Evolutionary conservation across 2,797 vertebrate genomes (phyloP), one percentile per base, ranked within the genome.

Genomic region (Sebastes baramenuke): DNA sequence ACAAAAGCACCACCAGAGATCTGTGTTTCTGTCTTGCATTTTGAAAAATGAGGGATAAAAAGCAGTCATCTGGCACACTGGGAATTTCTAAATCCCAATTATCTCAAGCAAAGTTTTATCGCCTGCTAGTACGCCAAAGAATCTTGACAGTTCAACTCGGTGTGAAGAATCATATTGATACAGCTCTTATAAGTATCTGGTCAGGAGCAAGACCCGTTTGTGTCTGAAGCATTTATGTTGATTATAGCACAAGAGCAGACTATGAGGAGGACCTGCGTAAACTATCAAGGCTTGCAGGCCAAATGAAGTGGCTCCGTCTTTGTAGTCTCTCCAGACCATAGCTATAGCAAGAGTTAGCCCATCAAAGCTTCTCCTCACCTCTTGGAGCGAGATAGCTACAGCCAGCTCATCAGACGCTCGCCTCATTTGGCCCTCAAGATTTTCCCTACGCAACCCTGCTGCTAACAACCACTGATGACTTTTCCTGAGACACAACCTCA

Each of bases 401-500:
- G 71, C 79, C 73, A 77, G 80, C 85, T 83, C 83, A 86, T 89
- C 82, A 86, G 71, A 82, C 76, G 49, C 52, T 76, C 70, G 78
- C 82, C 82, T 89, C 80, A 76, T 75, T 80, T 88, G 85, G 88
- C 52, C 77, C 72, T 80, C 7, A 8, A 22, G 6, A 73, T 81
- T 83, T 84, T 83, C 86, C 88, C 54, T 46, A 16, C 13, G 13
- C 79, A 69, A 36, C 24, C 10, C 74, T 64, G 64, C 77, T 61
- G 70, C 74, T 81, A 86, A 77, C 59, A 22, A 77, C 81, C 16
- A 14, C 55, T 92, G 86, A 93, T 94, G 86, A 77, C 84, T 94
- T 95, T 94, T 92, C 90, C 93, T 91, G 92, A 94, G 85, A 89
- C 72, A 5, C 83, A 71, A 72, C 73, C 4, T 89, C 88, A 86